Conservation (phyloP, 2,797 vertebrate species). For the Muraenolepis orangiensis region DNA sequence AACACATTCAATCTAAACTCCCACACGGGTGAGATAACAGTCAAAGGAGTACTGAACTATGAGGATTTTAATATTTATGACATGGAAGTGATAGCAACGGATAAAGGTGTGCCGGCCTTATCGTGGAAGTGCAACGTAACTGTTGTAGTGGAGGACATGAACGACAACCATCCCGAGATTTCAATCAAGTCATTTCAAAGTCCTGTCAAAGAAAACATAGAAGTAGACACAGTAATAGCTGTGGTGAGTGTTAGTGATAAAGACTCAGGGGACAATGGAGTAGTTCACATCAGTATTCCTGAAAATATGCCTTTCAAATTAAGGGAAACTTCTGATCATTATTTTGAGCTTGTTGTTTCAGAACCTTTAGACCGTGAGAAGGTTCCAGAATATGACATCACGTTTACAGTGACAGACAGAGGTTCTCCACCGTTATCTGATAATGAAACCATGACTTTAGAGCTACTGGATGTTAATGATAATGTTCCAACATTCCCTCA, state of each 20-base stretch:
- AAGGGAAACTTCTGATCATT: slow-evolving; percentile 50
- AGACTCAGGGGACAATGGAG: slow-evolving; percentile 60
- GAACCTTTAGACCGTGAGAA: slow-evolving; percentile 56
- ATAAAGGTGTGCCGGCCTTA: slow-evolving; percentile 24
- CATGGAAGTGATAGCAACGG: slow-evolving; percentile 43
- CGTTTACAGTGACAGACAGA: slow-evolving; percentile 54
- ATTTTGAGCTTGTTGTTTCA: slow-evolving; percentile 65
- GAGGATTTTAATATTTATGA: slow-evolving; percentile 41
- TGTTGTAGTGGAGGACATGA: slow-evolving; percentile 41
- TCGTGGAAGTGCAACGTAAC: slow-evolving; percentile 43
- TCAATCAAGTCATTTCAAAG: slow-evolving; percentile 43
- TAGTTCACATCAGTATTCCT: slow-evolving; percentile 42
- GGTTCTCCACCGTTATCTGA: slow-evolving; percentile 65
- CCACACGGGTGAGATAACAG: slow-evolving; percentile 34
- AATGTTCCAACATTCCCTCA: slow-evolving; percentile 69
- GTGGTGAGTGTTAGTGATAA: slow-evolving; percentile 60
- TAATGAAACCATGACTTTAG: slow-evolving; percentile 58
- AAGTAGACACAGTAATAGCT: slow-evolving; percentile 51
- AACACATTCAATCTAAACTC: slow-evolving; percentile 34
- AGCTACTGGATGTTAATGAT: slow-evolving; percentile 74
- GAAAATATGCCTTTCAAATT: slow-evolving; percentile 55
- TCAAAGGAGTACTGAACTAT: slow-evolving; percentile 40
- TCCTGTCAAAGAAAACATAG: slow-evolving; percentile 51
- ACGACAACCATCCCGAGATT: slow-evolving; percentile 50
- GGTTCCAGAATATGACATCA: slow-evolving; percentile 30